A percentile compares a stretch with the other conserved stretches of the same genome.
Evolutionary conservation across 1,140 invertebrate genomes (phyloP).

Genomic region (Brachionus calyciflorus): DNA sequence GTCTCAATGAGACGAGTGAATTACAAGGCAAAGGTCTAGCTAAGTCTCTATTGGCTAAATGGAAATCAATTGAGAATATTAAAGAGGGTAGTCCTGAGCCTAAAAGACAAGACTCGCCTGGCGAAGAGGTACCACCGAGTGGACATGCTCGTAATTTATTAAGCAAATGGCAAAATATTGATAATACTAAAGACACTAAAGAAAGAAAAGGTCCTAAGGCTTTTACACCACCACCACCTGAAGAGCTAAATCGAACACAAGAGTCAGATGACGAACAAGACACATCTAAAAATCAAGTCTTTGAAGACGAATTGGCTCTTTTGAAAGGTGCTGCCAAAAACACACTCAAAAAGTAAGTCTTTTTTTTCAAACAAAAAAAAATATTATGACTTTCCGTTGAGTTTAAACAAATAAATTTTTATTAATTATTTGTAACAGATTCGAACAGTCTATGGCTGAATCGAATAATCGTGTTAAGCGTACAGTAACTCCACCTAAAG

Average conservation of each 20-base stretch:
- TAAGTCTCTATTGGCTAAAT: constrained; percentile 35
- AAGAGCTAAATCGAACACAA: not conserved
- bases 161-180: constrained; percentile 44
- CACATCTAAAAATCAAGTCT: not conserved
- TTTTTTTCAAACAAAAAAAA: not conserved
- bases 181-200: not conserved
- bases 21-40: constrained; percentile 33
- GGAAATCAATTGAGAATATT: constrained; percentile 40
- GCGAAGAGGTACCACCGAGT: not conserved
- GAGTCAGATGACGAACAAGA: not conserved
- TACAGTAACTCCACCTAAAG: constrained; percentile 41
- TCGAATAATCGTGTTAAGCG: constrained; percentile 3
- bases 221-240: constrained; percentile 5
- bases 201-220: constrained; percentile 10
- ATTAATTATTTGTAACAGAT: not conserved
- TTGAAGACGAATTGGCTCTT: constrained; percentile 28
- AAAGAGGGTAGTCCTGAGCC: constrained; percentile 12
- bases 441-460: constrained; percentile 40
- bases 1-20: not conserved
- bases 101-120: not conserved
- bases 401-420: not conserved
- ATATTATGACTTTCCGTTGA: not conserved
- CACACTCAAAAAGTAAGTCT: not conserved
- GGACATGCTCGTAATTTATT: constrained; percentile 3
- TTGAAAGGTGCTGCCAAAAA: constrained; percentile 26